Evolutionary conservation across 2,888 invertebrate genomes (phyloP), one percentile per base, ranked within the genome.

Genomic region (Campaea margaritaria): DNA sequence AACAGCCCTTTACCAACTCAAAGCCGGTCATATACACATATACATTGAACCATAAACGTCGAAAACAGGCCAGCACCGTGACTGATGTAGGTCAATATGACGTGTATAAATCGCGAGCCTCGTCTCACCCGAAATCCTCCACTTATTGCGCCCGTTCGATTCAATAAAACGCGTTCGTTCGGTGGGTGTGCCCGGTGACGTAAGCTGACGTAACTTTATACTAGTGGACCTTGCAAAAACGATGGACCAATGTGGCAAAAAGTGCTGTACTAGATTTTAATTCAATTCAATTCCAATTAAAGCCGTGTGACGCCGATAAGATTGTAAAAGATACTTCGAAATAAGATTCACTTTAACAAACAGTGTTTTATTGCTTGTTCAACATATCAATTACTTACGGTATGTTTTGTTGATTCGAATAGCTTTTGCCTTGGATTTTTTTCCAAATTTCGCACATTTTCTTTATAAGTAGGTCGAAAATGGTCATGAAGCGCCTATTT

Each of bases 1-100:
- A 21, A 21, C 21, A 21, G 21, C 21, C 21, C 5, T 5, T 3
- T 5, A 21, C 21, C 21, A 21, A 3, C 7, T 7, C 31, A 31
- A 31, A 31, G 8, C 31, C 2, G 31, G 31, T 10, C 31, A 9
- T 38, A 36, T 55, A 53, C 46, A 31, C 42, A 36, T 41, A 53
- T 53, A 47, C 46, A 45, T 55, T 31, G 54, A 39, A 27, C 38
- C 45, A 31, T 46, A 48, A 58, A 45, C 47, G 53, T 56, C 62
- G 47, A 48, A 36, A 58, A 15, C 46, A 46, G 16, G 50, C 54
- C 58, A 61, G 55, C 51, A 36, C 53, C 42, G 21, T 41, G 52
- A 51, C 60, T 59, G 41, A 73, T 68, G 62, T 71, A 53, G 74
- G 73, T 68, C 69, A 58, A 57, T 57, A 57, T 64, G 62, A 57